These are phyloP conservation scores for Anthrax anthrax DNA, from an alignment of 2,888 invertebrate species.

Conservation along the genomic window DNA sequence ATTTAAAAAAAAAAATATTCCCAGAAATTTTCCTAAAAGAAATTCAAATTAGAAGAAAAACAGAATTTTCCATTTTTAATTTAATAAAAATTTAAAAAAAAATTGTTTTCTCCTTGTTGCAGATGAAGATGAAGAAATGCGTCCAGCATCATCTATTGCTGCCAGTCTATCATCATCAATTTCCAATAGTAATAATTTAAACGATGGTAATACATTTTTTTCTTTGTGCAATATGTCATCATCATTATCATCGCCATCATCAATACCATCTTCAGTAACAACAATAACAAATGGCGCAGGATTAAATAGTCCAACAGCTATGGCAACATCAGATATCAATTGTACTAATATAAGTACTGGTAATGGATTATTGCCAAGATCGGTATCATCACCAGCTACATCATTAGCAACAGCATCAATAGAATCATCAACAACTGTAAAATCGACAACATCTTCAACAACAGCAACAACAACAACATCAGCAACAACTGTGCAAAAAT, in stretches of 20 bases:
- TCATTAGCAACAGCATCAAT: slow-evolving; percentile 3
- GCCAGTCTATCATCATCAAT: slow-evolving; percentile 25
- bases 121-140: slow-evolving; percentile 37
- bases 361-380: too few species aligned
- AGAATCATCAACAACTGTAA: background rate
- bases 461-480: slow-evolving; percentile 6
- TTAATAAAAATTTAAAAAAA: too few species aligned
- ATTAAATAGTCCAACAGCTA: slow-evolving; percentile 10
- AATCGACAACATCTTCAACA: background rate
- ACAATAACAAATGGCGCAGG: too few species aligned
- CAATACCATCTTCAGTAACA: too few species aligned
- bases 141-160: slow-evolving; percentile 21
- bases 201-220: too few species aligned
- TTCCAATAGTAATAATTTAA: too few species aligned
- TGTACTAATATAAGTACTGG: too few species aligned
- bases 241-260: background rate
- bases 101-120: too few species aligned
- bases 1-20: too few species aligned
- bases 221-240: too few species aligned
- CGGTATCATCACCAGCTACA: slow-evolving; percentile 14
- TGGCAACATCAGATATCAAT: slow-evolving; percentile 7
- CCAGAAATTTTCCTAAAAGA: too few species aligned
- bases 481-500: background rate
- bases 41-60: too few species aligned
- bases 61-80: background rate